These are phyloP conservation scores for Numenius arquata DNA, from an alignment of 2,113 vertebrate species.

Conservation along the genomic window DNA sequence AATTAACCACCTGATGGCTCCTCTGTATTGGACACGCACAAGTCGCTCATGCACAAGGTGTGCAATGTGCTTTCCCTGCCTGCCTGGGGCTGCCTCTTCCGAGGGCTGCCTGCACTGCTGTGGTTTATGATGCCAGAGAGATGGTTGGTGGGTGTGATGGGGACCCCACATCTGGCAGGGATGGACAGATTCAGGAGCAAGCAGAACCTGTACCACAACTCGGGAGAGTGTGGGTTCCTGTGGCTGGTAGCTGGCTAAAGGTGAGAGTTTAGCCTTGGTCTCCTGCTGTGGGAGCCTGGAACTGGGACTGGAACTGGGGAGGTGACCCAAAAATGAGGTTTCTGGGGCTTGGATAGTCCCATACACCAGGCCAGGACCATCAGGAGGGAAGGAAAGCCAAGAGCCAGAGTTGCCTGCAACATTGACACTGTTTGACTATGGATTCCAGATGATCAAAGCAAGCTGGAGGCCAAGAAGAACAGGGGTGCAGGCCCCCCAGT, in stretches of 20 bases:
- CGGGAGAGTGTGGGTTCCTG: accelerated
- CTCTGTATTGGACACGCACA: neutral
- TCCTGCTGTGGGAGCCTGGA: neutral
- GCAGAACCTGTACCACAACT: neutral
- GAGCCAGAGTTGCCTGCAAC: neutral
- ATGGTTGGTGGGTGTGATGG: no score
- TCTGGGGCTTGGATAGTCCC: neutral
- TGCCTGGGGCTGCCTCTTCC: neutral
- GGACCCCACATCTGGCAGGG: neutral
- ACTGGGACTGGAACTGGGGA: no score
- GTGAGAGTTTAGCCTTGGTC: neutral
- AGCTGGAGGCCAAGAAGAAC: neutral
- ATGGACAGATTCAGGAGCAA: accelerated
- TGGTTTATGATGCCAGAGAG: accelerated
- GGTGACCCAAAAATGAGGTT: neutral
- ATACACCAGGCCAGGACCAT: neutral
- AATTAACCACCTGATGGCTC: neutral
- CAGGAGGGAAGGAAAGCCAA: neutral
- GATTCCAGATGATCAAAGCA: no score
- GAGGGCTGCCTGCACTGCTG: neutral
- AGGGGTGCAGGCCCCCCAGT: neutral
- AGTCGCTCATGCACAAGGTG: neutral
- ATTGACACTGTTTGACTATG: neutral
- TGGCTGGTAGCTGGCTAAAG: neutral
- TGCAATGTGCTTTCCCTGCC: accelerated